Evolutionary conservation across 2,888 invertebrate species (phyloP), one percentile per base, ranked within the genome.

Genomic region (Arctia plantaginis): DNA sequence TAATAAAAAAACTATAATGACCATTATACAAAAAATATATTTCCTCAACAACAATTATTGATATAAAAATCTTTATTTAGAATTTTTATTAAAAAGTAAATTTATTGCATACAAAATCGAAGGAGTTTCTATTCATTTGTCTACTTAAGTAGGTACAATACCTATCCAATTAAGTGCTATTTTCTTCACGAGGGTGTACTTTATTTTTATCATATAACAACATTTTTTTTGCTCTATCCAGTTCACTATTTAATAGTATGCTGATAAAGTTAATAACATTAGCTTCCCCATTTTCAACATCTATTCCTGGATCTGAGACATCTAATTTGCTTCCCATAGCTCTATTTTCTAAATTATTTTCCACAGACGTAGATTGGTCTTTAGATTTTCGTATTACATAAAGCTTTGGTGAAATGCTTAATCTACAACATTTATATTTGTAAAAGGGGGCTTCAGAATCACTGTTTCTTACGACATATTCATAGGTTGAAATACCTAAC

Each of bases 401-500:
- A 68, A 78, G 77, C 51, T 85, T 85, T 71, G 85, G 86, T 64
- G 86, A 82, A 55, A 89, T 79, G 80, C 86, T 87, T 15, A 85
- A 83, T 77, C 81, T 88, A 80, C 88, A 88, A 81, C 90, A 90
- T 71, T 82, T 84, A 81, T 78, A 87, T 75, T 84, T 85, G 64
- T 86, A 85, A 51, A 80, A 85, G 44, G 87, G 79, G 66, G 82
- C 82, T 82, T 88, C 89, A 2, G 87, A 86, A 65, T 89, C 89
- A 73, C 87, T 85, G 82, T 88, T 91, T 79, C 87, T 91, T 72
- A 93, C 89, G 77, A 99, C 98, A 92, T 98, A 99, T 90, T 99
- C 99, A 93, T 98, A 99, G 0, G 99, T 99, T 33, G 99, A 98
- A 66, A 98, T 95, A 2, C 98, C 98, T 86, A 98, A 94, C 83